Evolutionary conservation across 2,888 invertebrate genomes (phyloP).

Genomic region (Drepana falcataria): DNA sequence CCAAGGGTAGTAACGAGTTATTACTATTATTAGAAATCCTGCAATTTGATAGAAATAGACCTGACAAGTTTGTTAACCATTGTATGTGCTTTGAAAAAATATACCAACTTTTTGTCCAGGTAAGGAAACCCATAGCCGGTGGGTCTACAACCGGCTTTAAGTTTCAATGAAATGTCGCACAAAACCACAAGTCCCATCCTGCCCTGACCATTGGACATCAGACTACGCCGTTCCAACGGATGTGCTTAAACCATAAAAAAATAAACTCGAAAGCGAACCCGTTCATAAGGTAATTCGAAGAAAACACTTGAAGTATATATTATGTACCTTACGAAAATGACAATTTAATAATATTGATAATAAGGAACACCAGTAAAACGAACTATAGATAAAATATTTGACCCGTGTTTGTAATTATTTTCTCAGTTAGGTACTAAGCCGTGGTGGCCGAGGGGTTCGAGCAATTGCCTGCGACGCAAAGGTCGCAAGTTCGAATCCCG

Average conservation of each 20-base stretch:
- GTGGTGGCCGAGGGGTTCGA: no score
- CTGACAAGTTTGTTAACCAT: neutral
- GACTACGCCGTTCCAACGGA: conserved; percentile 11
- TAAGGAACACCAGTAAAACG: no score
- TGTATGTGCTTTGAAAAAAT: neutral
- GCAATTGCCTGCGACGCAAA: no score
- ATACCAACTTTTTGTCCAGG: neutral
- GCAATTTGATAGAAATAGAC: neutral
- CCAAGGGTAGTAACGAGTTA: no score
- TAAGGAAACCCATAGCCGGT: conserved; percentile 1
- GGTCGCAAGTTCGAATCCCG: no score
- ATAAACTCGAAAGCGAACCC: conserved; percentile 2
- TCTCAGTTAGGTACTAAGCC: no score
- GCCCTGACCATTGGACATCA: conserved; percentile 14
- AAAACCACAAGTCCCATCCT: conserved; percentile 42
- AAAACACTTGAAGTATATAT: no score
- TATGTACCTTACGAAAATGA: no score
- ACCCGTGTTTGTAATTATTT: no score
- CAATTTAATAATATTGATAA: no score
- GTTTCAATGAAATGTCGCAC: conserved; percentile 13
- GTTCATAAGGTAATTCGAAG: neutral
- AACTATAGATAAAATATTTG: no score
- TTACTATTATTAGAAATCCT: no score
- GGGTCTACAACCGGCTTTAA: neutral
- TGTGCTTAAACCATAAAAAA: conserved; percentile 8